These are phyloP conservation scores for Scarus forsteni DNA, from an alignment of 2,797 vertebrate species.

Conservation along the genomic window DNA sequence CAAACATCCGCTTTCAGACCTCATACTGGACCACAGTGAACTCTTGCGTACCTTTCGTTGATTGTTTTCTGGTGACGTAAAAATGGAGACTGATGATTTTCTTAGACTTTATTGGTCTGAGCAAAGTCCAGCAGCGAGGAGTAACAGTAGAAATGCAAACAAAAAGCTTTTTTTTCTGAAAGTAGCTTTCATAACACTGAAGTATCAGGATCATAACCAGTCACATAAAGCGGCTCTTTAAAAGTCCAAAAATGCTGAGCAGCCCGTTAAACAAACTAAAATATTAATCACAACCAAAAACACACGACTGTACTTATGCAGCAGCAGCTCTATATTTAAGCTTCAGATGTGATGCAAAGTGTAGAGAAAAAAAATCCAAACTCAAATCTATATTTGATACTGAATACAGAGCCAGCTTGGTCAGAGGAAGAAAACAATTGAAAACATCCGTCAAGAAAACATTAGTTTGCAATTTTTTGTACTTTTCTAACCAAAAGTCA, in stretches of 20 bases:
- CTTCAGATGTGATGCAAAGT: constrained; percentile 16
- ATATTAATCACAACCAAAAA: not conserved
- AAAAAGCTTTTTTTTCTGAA: not conserved
- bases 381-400: not conserved
- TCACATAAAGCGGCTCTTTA: constrained; percentile 37
- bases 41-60: no score
- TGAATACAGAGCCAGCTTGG: not conserved
- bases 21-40: no score
- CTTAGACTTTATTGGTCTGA: constrained; percentile 63
- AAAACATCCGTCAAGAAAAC: constrained; percentile 21
- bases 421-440: constrained; percentile 2
- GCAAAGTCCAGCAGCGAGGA: constrained; percentile 56
- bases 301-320: not conserved
- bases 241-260: constrained; percentile 13
- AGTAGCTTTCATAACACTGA: constrained; percentile 32
- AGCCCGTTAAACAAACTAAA: constrained; percentile 6
- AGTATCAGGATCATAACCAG: constrained; percentile 1
- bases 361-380: constrained; percentile 4
- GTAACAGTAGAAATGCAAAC: constrained; percentile 28
- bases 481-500: constrained; percentile 49
- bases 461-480: constrained; percentile 19
- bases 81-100: not conserved
- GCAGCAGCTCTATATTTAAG: constrained; percentile 20
- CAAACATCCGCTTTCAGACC: no score
- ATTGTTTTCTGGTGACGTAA: no score